phyloP scores from a whole-genome alignment of 1,140 invertebrate genomes.

The Trissolcus basalis region DNA sequence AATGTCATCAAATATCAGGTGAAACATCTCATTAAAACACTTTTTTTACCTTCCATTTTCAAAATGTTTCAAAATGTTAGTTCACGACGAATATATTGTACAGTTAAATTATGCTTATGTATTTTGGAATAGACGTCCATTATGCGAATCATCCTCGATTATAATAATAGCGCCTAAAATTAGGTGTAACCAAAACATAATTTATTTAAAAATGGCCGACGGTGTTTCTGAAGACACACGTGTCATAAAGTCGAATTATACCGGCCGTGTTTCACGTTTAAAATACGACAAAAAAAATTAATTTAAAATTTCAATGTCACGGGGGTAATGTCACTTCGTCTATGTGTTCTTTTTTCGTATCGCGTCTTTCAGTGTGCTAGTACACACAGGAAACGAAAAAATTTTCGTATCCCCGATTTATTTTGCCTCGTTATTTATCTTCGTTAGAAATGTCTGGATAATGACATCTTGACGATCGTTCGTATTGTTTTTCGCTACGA shows the following conservation, averaged over 20 bases:
- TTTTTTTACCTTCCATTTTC: no score
- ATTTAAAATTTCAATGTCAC: conserved; percentile 55
- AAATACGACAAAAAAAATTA: conserved; percentile 43
- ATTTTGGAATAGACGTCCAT: conserved; percentile 50
- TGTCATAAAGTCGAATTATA: conserved; percentile 56
- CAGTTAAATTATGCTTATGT: no score
- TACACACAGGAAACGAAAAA: conserved; percentile 19
- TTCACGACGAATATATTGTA: no score
- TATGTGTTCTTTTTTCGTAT: conserved; percentile 35
- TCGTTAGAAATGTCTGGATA: conserved; percentile 7
- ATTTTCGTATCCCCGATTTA: conserved; percentile 7
- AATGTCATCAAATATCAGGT: no score
- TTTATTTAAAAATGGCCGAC: conserved; percentile 50
- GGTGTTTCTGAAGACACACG: conserved; percentile 49
- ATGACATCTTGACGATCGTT: no score
- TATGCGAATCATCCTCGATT: conserved; percentile 49
- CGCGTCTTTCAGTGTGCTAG: not conserved
- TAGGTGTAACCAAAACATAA: conserved; percentile 57
- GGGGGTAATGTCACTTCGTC: conserved; percentile 46
- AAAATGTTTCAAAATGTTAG: no score
- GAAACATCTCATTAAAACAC: no score
- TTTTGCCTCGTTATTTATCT: conserved; percentile 12
- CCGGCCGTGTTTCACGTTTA: conserved; percentile 45
- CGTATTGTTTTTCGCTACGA: no score
- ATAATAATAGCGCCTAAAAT: conserved; percentile 38